Conservation (phyloP, 2,888 invertebrate species). For the Apotomis turbidana region DNA sequence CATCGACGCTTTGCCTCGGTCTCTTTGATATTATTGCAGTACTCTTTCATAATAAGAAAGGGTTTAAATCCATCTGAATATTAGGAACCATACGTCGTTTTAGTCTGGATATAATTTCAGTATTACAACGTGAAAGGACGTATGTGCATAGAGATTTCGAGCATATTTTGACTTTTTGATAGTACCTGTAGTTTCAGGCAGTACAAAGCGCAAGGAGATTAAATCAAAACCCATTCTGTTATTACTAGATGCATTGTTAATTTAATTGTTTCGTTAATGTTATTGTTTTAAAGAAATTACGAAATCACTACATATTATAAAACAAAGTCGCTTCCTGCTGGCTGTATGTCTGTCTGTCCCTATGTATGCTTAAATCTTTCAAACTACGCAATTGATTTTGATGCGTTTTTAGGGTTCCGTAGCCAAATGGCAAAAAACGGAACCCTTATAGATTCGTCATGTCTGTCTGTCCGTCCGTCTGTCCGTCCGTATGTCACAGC, state of each 20-base stretch:
- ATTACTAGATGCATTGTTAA: slow-evolving; percentile 10
- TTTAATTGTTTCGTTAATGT: slow-evolving; percentile 8
- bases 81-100: neutral
- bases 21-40: slow-evolving; percentile 12
- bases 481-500: too few relatives aligned
- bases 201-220: slow-evolving; percentile 14
- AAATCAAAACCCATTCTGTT: slow-evolving; percentile 9
- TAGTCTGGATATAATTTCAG: neutral
- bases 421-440: too few relatives aligned
- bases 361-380: too few relatives aligned
- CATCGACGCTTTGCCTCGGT: slow-evolving; percentile 1
- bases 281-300: neutral
- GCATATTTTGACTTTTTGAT: neutral
- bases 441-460: too few relatives aligned
- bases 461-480: too few relatives aligned
- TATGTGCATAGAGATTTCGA: neutral
- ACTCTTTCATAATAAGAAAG: neutral
- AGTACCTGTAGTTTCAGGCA: neutral
- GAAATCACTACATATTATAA: too few relatives aligned
- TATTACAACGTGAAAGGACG: neutral
- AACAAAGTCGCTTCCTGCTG: too few relatives aligned
- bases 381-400: too few relatives aligned
- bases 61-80: neutral
- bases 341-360: too few relatives aligned
- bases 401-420: too few relatives aligned